Evolutionary conservation across 2,797 vertebrate species (phyloP).

Genomic region (Somateria mollissima): DNA sequence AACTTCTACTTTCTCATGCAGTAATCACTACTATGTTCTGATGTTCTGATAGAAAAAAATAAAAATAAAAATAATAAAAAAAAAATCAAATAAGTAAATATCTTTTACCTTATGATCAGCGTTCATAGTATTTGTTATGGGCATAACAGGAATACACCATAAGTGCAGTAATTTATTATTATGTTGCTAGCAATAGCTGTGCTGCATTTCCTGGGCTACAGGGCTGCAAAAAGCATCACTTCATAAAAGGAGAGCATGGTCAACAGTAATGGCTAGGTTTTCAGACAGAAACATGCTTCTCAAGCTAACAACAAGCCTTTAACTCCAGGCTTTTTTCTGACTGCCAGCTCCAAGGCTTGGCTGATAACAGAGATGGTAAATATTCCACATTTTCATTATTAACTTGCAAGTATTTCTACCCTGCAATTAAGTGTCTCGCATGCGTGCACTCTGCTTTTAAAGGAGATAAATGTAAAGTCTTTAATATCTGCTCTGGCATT

Average conservation of each 20-base stretch:
- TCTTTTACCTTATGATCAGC: neutral
- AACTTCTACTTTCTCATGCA: neutral
- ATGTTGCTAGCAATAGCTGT: neutral
- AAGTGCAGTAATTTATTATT: neutral
- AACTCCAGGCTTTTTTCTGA: neutral
- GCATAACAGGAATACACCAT: neutral
- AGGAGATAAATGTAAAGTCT: neutral
- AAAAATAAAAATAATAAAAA: neutral
- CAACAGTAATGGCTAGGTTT: neutral
- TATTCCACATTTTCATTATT: slow-evolving; percentile 32
- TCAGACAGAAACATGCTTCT: neutral
- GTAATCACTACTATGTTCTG: neutral
- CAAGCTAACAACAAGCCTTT: neutral
- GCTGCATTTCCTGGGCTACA: neutral
- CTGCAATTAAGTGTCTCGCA: neutral
- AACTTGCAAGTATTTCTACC: slow-evolving; percentile 24
- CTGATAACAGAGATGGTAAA: neutral
- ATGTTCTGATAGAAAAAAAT: neutral
- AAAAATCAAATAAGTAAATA: neutral
- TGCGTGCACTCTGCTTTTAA: neutral
- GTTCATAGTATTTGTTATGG: neutral
- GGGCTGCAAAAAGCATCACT: neutral
- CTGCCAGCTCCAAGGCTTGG: neutral
- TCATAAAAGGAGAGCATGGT: neutral
- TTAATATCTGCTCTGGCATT: neutral